A percentile compares a stretch with the other conserved stretches of the same genome.
These are phyloP conservation scores for Brachirus orientalis DNA, from an alignment of 2,113 vertebrate species.

Conservation along the genomic window DNA sequence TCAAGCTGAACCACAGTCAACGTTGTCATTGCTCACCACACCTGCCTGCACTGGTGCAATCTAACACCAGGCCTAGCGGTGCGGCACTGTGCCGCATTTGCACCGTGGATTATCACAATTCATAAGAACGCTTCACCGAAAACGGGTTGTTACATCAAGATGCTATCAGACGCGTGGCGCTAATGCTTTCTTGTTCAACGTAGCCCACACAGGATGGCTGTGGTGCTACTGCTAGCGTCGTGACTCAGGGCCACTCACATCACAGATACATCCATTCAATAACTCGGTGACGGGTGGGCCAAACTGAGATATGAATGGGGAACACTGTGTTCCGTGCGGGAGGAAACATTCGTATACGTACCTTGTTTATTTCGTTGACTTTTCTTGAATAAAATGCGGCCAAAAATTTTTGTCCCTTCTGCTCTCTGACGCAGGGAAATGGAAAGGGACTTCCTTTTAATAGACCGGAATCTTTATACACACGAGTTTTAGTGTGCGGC, in stretches of 20 bases:
- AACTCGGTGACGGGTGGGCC: background rate
- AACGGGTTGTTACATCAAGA: background rate
- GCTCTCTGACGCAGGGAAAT: constrained; percentile 78
- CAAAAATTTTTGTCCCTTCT: constrained; percentile 68
- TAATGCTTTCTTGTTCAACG: background rate
- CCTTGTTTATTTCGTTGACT: constrained; percentile 79
- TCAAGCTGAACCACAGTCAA: background rate
- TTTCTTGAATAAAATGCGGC: constrained; percentile 81
- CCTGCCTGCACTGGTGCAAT: constrained; percentile 51
- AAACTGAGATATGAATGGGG: background rate
- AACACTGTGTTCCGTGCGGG: rapidly evolving
- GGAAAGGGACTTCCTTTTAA: constrained; percentile 77
- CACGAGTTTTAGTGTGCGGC: constrained; percentile 51
- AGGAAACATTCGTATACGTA: background rate
- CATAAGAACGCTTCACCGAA: background rate
- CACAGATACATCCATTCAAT: background rate
- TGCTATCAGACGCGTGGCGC: background rate
- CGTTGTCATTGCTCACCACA: constrained; percentile 50
- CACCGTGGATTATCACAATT: background rate
- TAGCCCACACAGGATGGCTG: background rate
- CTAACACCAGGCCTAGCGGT: constrained; percentile 13
- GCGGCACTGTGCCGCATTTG: constrained; percentile 43
- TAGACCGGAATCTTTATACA: constrained; percentile 82
- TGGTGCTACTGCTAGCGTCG: constrained; percentile 15
- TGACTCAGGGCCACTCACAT: constrained; percentile 27